A percentile compares a stretch with the other conserved stretches of the same genome.
Evolutionary conservation across 2,888 invertebrate species (phyloP).

Genomic region (Spilarctia lutea): DNA sequence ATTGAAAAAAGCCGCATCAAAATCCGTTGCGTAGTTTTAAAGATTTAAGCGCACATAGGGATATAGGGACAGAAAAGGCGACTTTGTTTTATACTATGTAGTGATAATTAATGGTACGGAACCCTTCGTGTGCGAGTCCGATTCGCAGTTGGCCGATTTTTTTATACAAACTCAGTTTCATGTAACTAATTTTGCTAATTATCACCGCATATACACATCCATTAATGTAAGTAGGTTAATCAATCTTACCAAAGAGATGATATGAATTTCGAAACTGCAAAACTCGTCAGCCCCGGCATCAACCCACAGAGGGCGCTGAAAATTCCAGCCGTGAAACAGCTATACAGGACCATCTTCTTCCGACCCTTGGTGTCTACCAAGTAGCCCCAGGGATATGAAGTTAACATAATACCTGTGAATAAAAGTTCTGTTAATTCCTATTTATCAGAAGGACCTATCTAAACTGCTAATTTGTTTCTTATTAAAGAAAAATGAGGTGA

Average conservation of each 20-base stretch:
- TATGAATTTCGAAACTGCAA: background rate
- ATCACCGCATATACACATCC: background rate
- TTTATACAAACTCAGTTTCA: too few relatives aligned
- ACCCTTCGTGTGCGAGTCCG: too few relatives aligned
- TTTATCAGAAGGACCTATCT: background rate
- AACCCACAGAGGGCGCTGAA: constrained; percentile 16
- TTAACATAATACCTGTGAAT: constrained; percentile 20
- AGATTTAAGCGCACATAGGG: too few relatives aligned
- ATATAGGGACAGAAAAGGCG: too few relatives aligned
- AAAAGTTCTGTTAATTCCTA: background rate
- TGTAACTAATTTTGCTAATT: too few relatives aligned
- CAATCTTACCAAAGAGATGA: constrained; percentile 6
- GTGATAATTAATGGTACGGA: too few relatives aligned
- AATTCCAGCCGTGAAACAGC: constrained; percentile 16
- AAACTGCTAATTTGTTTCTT: too few relatives aligned
- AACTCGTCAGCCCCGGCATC: constrained; percentile 5
- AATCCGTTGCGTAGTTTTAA: too few relatives aligned
- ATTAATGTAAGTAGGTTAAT: background rate
- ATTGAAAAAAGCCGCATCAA: too few relatives aligned
- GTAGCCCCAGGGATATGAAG: constrained; percentile 27
- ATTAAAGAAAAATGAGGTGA: too few relatives aligned
- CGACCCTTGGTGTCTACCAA: constrained; percentile 26
- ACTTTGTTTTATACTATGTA: too few relatives aligned
- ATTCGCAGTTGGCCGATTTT: too few relatives aligned
- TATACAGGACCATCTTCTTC: constrained; percentile 17